These are phyloP conservation scores for Drosophila nebulosa DNA, from an alignment of 1,140 invertebrate species.

Conservation along the genomic window DNA sequence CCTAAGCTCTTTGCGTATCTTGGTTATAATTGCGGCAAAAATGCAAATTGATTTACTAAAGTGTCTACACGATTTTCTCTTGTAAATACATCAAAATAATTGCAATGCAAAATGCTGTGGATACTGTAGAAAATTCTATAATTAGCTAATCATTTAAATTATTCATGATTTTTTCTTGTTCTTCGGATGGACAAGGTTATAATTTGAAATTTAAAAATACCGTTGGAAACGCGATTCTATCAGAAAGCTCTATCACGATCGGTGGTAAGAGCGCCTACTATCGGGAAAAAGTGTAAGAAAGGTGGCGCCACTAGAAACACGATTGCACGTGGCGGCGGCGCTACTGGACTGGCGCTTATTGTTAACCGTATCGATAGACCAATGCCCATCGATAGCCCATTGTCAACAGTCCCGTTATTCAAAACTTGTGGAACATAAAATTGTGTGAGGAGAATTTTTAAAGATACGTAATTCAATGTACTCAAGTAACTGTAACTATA, in stretches of 20 bases:
- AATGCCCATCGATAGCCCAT: too few relatives aligned
- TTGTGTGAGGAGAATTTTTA: too few relatives aligned
- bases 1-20: slow-evolving; percentile 25
- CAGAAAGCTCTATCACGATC: not conserved
- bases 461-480: too few relatives aligned
- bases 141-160: not conserved
- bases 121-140: not conserved
- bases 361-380: too few relatives aligned
- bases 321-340: too few relatives aligned
- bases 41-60: slow-evolving; percentile 25
- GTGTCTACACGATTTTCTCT: slow-evolving; percentile 12
- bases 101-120: not conserved
- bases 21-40: not conserved
- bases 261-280: too few relatives aligned
- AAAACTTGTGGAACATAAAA: too few relatives aligned
- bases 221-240: not conserved
- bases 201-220: not conserved
- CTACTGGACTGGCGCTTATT: too few relatives aligned
- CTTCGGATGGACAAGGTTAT: not conserved
- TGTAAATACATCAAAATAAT: not conserved
- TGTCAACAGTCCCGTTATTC: too few relatives aligned
- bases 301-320: too few relatives aligned
- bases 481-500: too few relatives aligned
- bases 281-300: too few relatives aligned
- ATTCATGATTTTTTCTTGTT: not conserved